These are phyloP conservation scores for Rhimphoctona megacephalus DNA, from an alignment of 2,888 invertebrate species.

Conservation along the genomic window DNA sequence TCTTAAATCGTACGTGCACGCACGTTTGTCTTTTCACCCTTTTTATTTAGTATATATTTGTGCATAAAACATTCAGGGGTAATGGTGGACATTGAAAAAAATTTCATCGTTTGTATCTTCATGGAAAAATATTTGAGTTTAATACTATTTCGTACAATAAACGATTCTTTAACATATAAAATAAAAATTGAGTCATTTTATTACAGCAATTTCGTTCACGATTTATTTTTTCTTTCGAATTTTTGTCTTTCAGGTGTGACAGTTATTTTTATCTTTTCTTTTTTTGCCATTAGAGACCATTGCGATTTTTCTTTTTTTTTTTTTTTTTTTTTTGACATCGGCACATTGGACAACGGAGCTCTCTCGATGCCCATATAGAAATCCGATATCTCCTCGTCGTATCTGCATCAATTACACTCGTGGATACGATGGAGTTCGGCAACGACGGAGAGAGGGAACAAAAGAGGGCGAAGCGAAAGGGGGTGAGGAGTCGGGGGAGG, in stretches of 20 bases:
- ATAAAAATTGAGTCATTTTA: neutral
- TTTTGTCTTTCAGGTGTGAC: neutral
- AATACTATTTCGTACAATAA: neutral
- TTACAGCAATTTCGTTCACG: neutral
- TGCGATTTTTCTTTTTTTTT: conserved; percentile 62
- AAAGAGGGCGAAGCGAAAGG: conserved; percentile 32
- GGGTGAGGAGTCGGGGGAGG: conserved; percentile 33
- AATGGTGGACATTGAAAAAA: neutral
- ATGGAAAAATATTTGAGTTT: neutral
- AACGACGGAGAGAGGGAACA: conserved; percentile 30
- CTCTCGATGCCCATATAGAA: conserved; percentile 61
- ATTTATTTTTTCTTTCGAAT: neutral
- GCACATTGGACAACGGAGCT: conserved; percentile 55
- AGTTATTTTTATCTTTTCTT: neutral
- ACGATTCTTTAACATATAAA: neutral
- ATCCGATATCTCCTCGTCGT: conserved; percentile 65
- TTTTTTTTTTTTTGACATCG: conserved; percentile 64
- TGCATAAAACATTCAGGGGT: neutral
- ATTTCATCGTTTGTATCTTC: neutral
- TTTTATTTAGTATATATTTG: conserved; percentile 6
- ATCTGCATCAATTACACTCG: conserved; percentile 71
- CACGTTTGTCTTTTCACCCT: conserved; percentile 63
- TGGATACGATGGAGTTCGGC: conserved; percentile 36
- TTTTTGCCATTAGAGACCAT: conserved; percentile 2
- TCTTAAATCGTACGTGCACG: conserved; percentile 69